A percentile compares a stretch with the other conserved stretches of the same genome.
Conservation (phyloP, 2,888 invertebrate species). For the Callimorpha dominula region DNA sequence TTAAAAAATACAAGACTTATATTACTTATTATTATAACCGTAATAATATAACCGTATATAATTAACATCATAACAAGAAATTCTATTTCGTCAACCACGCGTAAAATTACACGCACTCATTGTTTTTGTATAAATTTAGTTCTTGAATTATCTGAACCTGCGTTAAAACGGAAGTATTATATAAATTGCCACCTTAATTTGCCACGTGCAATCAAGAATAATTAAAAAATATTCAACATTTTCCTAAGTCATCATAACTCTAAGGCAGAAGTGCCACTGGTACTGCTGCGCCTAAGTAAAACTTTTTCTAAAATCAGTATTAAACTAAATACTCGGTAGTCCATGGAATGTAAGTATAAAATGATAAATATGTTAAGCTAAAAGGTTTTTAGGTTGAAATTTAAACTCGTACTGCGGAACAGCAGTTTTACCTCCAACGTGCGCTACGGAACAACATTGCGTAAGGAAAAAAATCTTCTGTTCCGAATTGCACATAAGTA, state of each 20-base stretch:
- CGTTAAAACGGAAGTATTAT: background rate
- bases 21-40: background rate
- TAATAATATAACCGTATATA: background rate
- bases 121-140: background rate
- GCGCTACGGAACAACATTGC: constrained; percentile 17
- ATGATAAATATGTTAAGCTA: constrained; percentile 14
- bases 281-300: no score
- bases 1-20: background rate
- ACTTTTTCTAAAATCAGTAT: background rate
- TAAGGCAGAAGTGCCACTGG: no score
- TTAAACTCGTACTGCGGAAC: constrained; percentile 31
- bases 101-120: constrained; percentile 1
- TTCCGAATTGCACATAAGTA: constrained; percentile 15
- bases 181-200: background rate
- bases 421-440: constrained; percentile 8
- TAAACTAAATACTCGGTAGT: background rate
- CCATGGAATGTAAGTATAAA: constrained; percentile 14
- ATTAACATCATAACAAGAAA: background rate
- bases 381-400: constrained; percentile 43
- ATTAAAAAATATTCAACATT: no score
- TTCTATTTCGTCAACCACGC: background rate
- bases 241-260: no score
- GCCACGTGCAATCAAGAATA: no score
- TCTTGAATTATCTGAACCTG: background rate
- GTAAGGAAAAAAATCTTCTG: constrained; percentile 9